Evolutionary conservation across 2,888 invertebrate genomes (phyloP), one percentile per base, ranked within the genome.

Genomic region (Sminthurinus aureus): DNA sequence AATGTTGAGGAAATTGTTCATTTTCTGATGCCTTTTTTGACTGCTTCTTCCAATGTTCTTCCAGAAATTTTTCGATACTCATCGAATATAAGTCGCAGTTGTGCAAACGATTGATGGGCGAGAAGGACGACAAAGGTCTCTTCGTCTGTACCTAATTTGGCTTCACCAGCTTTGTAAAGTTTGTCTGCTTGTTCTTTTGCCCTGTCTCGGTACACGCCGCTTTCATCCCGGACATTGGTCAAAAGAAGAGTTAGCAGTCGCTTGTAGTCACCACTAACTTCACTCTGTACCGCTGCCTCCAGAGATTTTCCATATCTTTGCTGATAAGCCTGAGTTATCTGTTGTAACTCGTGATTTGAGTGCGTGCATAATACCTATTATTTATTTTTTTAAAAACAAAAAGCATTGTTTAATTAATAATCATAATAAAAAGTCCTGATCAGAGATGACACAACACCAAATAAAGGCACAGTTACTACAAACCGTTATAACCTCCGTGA

Each of bases 201-300:
- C 89, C 93, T 92, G 38, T 38, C 38, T 4, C 6, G 38, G 6
- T 38, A 4, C 1, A 38, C 38, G 1, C 38, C 38, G 1, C 38
- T 6, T 38, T 77, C 58, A 12, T 64, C 67, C 1, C 67, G 8
- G n/a, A 52, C 77, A 20, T 77, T 77, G 85, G 94, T 94, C 26
- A 94, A 92, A 84, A 95, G 93, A 85, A 95, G 92, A 0, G 95
- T 94, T 24, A 96, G 92, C 74, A 96, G 91, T 3, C 95, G 92
- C 13, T 95, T 92, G 91, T 96, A 94, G 91, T 95, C 93, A 0
- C 96, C 95, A 0, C 94, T 93, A 0, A 95, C 95, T 91, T 96
- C 95, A 76, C 93, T 93, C 89, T 93, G 93, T 91, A 95, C 93
- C 89, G 94, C 94, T 89, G 94, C 93, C 20, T 94, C 95, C 83